phyloP scores from a whole-genome alignment of 2,113 vertebrate species.

The Heptranchias perlo region DNA sequence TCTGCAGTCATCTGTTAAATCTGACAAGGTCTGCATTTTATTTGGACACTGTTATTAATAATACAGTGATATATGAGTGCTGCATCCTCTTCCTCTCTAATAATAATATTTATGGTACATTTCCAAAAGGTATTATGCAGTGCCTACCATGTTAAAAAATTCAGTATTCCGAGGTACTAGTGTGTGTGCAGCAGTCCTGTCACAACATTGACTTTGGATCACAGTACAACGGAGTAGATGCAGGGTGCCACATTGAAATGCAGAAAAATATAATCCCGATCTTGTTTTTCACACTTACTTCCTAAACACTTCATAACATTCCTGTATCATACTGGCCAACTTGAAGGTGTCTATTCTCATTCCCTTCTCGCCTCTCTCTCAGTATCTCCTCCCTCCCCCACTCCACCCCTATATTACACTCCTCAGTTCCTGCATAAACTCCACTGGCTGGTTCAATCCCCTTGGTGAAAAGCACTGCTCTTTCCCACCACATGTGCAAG shows the following conservation, averaged over 20 bases:
- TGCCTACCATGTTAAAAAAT: conserved; percentile 22
- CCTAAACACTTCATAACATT: not conserved
- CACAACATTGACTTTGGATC: conserved; percentile 31
- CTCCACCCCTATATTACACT: conserved; percentile 42
- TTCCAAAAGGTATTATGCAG: conserved; percentile 23
- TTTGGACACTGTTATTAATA: conserved; percentile 75
- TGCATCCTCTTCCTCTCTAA: conserved; percentile 61
- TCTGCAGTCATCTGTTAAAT: conserved; percentile 64
- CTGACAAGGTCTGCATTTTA: conserved; percentile 74
- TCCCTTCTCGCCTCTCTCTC: not conserved
- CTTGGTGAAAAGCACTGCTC: conserved; percentile 45
- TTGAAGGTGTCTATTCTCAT: not conserved
- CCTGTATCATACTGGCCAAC: not conserved
- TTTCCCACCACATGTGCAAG: conserved; percentile 59
- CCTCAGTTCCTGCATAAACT: conserved; percentile 27
- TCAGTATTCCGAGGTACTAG: conserved; percentile 2
- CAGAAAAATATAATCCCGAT: conserved; percentile 45
- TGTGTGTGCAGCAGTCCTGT: not conserved
- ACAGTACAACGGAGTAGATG: conserved; percentile 41
- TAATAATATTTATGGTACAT: conserved; percentile 40
- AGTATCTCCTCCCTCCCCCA: not conserved
- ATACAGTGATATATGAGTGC: conserved; percentile 70
- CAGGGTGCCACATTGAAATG: conserved; percentile 48
- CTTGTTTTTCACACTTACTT: conserved; percentile 52
- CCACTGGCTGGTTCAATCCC: conserved; percentile 38